A percentile compares a stretch with the other conserved stretches of the same genome.
phyloP scores from a whole-genome alignment of 2,888 invertebrate genomes.

The Papilio gigon region DNA sequence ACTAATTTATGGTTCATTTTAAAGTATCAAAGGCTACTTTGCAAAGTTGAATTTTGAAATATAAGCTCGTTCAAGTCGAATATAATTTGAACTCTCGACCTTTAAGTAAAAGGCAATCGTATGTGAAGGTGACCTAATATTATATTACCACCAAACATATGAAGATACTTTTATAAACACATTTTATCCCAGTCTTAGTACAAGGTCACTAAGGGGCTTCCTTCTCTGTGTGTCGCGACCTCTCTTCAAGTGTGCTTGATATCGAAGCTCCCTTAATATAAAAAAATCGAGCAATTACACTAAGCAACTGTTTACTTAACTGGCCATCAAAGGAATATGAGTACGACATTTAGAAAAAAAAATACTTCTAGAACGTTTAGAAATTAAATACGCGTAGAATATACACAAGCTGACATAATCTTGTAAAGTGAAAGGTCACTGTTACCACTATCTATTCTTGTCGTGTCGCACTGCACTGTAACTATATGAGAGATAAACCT shows the following conservation, averaged over 20 bases:
- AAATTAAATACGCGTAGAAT: neutral
- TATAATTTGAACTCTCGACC: constrained; percentile 2
- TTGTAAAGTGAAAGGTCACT: constrained; percentile 15
- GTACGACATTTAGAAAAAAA: too few relatives aligned
- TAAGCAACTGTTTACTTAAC: too few relatives aligned
- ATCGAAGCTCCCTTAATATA: too few relatives aligned
- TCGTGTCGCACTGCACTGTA: neutral
- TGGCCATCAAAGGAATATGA: too few relatives aligned
- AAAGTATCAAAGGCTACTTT: neutral
- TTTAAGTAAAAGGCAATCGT: neutral
- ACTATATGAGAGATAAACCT: constrained; percentile 1
- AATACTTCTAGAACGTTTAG: too few relatives aligned
- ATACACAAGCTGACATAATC: constrained; percentile 7
- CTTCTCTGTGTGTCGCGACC: too few relatives aligned
- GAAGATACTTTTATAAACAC: neutral
- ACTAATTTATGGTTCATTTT: neutral
- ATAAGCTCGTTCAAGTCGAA: neutral
- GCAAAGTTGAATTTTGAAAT: neutral
- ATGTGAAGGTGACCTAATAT: neutral
- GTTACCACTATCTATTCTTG: constrained; percentile 11
- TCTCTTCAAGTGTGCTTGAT: too few relatives aligned
- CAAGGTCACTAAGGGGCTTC: too few relatives aligned
- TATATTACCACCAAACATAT: neutral
- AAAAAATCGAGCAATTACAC: too few relatives aligned
- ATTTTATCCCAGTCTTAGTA: neutral